phyloP scores from a whole-genome alignment of 2,113 vertebrate genomes.

The Arizona elegans region DNA sequence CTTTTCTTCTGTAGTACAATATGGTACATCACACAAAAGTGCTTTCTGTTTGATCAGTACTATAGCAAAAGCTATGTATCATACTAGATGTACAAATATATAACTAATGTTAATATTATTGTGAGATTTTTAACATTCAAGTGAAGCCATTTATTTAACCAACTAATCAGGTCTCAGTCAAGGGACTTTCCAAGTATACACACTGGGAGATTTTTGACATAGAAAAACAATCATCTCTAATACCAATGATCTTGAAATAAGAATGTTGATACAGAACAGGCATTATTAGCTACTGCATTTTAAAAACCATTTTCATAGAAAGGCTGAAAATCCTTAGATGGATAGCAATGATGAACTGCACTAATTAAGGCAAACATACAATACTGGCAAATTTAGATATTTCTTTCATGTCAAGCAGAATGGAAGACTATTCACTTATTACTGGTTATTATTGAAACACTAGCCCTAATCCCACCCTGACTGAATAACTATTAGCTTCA shows the following conservation, averaged over 20 bases:
- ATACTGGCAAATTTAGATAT: background rate
- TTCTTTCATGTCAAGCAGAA: background rate
- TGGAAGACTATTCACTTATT: constrained; percentile 1
- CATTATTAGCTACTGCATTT: constrained; percentile 20
- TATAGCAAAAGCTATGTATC: background rate
- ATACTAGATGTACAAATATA: background rate
- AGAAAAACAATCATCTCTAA: constrained; percentile 21
- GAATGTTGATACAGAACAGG: background rate
- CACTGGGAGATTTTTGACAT: constrained; percentile 14
- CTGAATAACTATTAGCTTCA: background rate
- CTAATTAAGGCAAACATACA: background rate
- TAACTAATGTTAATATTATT: constrained; percentile 34
- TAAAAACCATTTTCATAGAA: background rate
- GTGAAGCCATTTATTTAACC: constrained; percentile 19
- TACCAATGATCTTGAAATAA: background rate
- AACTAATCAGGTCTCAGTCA: constrained; percentile 17
- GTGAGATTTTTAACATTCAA: constrained; percentile 20
- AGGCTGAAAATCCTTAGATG: background rate
- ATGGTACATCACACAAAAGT: background rate
- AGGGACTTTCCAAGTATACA: background rate
- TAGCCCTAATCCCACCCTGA: background rate
- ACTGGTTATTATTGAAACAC: background rate
- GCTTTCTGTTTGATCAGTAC: constrained; percentile 4
- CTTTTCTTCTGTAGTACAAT: constrained; percentile 8
- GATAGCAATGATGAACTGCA: background rate